Conservation (phyloP, 35 echinoderm and acorn worm species). For the Hemicentrotus pulcherrimus region DNA sequence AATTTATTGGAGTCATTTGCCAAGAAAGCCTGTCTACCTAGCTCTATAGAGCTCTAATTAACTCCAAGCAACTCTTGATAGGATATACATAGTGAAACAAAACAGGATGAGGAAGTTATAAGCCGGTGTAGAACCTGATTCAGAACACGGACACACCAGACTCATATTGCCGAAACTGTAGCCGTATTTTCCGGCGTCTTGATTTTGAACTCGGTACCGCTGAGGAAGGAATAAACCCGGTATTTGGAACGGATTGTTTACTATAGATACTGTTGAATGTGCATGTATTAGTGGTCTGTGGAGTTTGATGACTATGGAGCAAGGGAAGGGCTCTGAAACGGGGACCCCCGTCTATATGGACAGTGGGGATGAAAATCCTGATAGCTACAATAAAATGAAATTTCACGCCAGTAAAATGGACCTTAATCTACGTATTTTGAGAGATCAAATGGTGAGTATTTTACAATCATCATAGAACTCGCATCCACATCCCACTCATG, state of each 20-base stretch:
- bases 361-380: slow-evolving; percentile 23
- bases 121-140: background rate
- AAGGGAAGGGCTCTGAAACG: slow-evolving; percentile 29
- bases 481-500: background rate
- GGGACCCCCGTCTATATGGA: slow-evolving; percentile 31
- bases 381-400: slow-evolving; percentile 54
- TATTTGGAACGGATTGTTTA: background rate
- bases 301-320: slow-evolving; percentile 31
- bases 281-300: background rate
- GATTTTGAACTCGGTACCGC: background rate
- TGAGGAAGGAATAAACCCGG: background rate
- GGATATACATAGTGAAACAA: background rate
- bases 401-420: slow-evolving; percentile 67
- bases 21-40: background rate
- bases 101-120: background rate
- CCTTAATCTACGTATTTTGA: slow-evolving; percentile 51
- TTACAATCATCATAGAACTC: background rate
- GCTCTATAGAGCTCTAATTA: background rate
- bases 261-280: background rate
- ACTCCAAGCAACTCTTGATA: background rate
- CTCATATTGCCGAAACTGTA: background rate
- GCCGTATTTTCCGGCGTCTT: background rate
- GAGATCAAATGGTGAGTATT: slow-evolving; percentile 67
- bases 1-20: background rate
- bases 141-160: background rate